A percentile compares a stretch with the other conserved stretches of the same genome.
Evolutionary conservation across 1,140 invertebrate genomes (phyloP).

Genomic region (Apis mellifera): Amel_HAv3.1 CM009932.2:4489501-4490000

Average conservation of each 20-base stretch:
- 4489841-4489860: constrained; percentile 84
- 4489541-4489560: not conserved
- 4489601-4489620: constrained; percentile 17
- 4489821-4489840: constrained; percentile 84
- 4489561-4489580: not conserved
- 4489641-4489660: constrained; percentile 22
- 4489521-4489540: not conserved
- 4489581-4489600: not conserved
- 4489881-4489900: constrained; percentile 82
- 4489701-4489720: constrained; percentile 72
- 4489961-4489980: too few species aligned
- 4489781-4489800: constrained; percentile 83
- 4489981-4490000: constrained; percentile 20
- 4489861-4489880: constrained; percentile 85
- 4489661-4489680: constrained; percentile 64
- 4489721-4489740: constrained; percentile 78
- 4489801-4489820: constrained; percentile 83
- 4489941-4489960: not conserved
- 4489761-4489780: constrained; percentile 77
- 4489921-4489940: not conserved
- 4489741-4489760: constrained; percentile 70
- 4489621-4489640: constrained; percentile 3
- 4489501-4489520: not conserved
- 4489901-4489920: constrained; percentile 79
- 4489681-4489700: constrained; percentile 74